Evolutionary conservation across 2,888 invertebrate genomes (phyloP).

Genomic region (Drosophila cognata): DNA sequence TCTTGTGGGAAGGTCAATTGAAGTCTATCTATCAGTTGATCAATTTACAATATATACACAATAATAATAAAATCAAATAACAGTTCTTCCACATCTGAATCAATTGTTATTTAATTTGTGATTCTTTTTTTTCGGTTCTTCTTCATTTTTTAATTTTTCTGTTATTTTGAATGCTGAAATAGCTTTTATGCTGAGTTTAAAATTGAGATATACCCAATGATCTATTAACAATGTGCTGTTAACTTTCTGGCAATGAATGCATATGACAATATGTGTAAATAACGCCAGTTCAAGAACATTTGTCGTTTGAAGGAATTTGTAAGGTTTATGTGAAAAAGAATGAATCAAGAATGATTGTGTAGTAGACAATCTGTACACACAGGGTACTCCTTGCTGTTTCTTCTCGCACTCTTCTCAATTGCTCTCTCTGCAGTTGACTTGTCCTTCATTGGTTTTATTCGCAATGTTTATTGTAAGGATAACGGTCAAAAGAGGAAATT

Average conservation of each 20-base stretch:
- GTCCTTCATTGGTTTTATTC: not conserved
- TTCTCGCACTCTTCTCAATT: not conserved
- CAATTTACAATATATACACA: conserved; percentile 45
- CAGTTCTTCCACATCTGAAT: conserved; percentile 36
- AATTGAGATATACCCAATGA: conserved; percentile 29
- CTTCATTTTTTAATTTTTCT: conserved; percentile 3
- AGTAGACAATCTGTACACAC: not conserved
- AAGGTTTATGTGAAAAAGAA: not conserved
- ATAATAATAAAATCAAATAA: conserved; percentile 44
- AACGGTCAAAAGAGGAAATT: not conserved
- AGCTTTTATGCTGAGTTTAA: conserved; percentile 9
- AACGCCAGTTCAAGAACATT: conserved; percentile 23
- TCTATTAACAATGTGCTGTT: conserved; percentile 42
- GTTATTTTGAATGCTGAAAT: conserved; percentile 9
- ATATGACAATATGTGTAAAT: conserved; percentile 19
- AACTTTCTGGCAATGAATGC: conserved; percentile 23
- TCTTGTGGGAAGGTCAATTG: conserved; percentile 42
- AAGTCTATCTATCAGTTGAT: conserved; percentile 41
- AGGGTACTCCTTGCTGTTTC: not conserved
- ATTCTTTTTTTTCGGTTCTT: not conserved
- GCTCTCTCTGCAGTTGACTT: not conserved
- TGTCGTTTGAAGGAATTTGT: not conserved
- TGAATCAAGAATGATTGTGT: not conserved
- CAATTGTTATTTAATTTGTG: conserved; percentile 49
- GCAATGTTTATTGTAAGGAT: not conserved